Evolutionary conservation across 2,888 invertebrate genomes (phyloP), one percentile per base, ranked within the genome.

Genomic region (Neoscelio sp.): DNA sequence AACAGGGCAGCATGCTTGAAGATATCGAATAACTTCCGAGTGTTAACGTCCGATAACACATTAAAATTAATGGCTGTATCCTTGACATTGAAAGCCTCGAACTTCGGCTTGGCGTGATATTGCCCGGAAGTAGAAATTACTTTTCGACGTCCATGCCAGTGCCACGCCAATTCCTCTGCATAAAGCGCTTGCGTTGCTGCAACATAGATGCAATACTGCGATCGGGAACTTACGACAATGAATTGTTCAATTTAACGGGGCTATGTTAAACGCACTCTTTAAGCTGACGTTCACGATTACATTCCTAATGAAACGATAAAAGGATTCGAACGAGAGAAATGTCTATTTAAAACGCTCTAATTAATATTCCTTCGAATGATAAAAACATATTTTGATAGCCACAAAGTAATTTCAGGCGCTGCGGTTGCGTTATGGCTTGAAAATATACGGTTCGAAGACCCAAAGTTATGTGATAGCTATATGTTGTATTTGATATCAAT

Each of bases 31-130:
- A 75, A 76, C 67, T 67, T 75, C 44, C 75, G 60, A 75, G 67
- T 75, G 75, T 60, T 60, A 75, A 75, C 60, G 75, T 75, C 75
- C 67, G 75, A 75, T 75, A 75, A 67, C 65, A 44, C 67, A 52
- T 60, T 60, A 13, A 67, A 75, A 75, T 75, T 75, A 75, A 75
- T 67, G 67, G 67, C 13, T 44, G 35, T 67, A 67, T 75, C 67
- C 75, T 48, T 52, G 52, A 40, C 60, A 67, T 52, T 75, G 60
- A 75, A 67, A 60, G 58, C 23, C 35, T 48, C 62, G 40, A 20
- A 15, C 30, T 28, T 40, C 10, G 10, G 10, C 7, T 12, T 42
- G 17, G 52, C 38, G 42, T 48, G 30, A 58, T 70, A 60, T 42
- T 62, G 18, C 5, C 44, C 13, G n/a, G 8, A 15, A 62, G 62